Evolutionary conservation across 2,797 vertebrate species (phyloP).

Genomic region (Acanthurus leucopareius): DNA sequence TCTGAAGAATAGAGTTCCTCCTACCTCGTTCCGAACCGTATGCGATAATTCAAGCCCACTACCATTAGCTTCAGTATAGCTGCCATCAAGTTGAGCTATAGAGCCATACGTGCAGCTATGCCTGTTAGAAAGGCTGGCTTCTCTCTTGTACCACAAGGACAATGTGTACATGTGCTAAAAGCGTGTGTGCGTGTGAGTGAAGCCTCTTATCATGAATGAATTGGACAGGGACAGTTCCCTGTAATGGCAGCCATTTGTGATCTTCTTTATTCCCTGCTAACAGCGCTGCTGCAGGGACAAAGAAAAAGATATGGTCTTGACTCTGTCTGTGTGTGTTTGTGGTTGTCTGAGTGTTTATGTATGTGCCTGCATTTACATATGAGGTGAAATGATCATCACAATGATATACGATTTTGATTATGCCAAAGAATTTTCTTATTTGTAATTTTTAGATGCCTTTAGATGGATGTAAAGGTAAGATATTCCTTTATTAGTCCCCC

Average conservation of each 20-base stretch:
- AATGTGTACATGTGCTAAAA: conserved; percentile 12
- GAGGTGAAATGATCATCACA: conserved; percentile 4
- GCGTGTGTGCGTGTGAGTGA: conserved; percentile 18
- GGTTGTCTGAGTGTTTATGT: not conserved
- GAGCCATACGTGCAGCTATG: conserved; percentile 15
- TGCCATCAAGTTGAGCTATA: conserved; percentile 35
- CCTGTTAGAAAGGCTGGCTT: not conserved
- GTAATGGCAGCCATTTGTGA: conserved; percentile 56
- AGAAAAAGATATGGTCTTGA: not conserved
- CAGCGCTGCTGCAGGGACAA: conserved; percentile 8
- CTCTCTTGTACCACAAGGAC: conserved; percentile 22
- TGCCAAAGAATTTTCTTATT: not conserved
- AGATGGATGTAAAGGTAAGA: not conserved
- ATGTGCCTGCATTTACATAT: not conserved
- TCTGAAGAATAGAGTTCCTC: conserved; percentile 42
- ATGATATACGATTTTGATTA: conserved; percentile 1
- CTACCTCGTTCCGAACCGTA: conserved; percentile 32
- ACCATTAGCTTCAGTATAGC: conserved; percentile 43
- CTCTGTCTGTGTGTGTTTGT: conserved; percentile 7
- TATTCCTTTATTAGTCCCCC: too few relatives aligned
- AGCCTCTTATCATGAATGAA: conserved; percentile 28
- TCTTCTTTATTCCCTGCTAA: conserved; percentile 18
- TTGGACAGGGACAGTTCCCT: conserved; percentile 28
- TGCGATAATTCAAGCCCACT: conserved; percentile 26
- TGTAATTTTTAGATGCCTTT: not conserved